These are phyloP conservation scores for Mycteria americana DNA, from an alignment of 2,797 vertebrate species.

Conservation along the genomic window DNA sequence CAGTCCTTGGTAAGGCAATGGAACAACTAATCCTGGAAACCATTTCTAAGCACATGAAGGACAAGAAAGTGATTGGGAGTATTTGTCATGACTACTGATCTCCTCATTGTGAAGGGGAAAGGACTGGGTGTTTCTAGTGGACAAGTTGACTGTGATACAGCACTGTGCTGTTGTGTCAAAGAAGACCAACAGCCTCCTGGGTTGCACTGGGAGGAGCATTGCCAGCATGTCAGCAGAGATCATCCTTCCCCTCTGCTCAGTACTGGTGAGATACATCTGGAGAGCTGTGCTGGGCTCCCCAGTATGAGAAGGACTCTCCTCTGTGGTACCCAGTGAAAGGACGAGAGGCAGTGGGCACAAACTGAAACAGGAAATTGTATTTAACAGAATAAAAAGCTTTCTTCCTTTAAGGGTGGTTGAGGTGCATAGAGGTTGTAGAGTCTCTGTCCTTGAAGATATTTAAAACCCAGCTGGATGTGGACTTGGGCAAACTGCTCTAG, in stretches of 20 bases:
- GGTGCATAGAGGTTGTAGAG: not conserved
- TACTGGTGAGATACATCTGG: not conserved
- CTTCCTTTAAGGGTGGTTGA: not conserved
- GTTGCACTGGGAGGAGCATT: not conserved
- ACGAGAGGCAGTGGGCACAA: not conserved
- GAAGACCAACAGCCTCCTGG: not conserved
- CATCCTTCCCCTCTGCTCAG: not conserved
- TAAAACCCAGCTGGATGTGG: not conserved
- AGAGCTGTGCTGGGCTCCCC: not conserved
- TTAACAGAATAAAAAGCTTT: not conserved
- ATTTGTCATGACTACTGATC: not conserved
- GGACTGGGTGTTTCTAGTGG: not conserved
- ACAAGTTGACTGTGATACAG: not conserved
- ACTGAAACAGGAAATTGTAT: not conserved
- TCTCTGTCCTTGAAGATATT: not conserved
- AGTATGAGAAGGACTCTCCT: not conserved
- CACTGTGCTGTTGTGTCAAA: not conserved
- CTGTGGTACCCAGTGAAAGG: not conserved
- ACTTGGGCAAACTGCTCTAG: not conserved
- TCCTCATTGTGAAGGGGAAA: not conserved
- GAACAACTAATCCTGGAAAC: not conserved
- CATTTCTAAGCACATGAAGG: not conserved
- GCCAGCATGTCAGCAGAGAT: not conserved
- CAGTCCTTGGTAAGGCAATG: not conserved
- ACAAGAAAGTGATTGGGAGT: not conserved